Base-by-base conservation (phyloP, 64 coral and sea anemone genomes). In the Anthopleura sola region DNA sequence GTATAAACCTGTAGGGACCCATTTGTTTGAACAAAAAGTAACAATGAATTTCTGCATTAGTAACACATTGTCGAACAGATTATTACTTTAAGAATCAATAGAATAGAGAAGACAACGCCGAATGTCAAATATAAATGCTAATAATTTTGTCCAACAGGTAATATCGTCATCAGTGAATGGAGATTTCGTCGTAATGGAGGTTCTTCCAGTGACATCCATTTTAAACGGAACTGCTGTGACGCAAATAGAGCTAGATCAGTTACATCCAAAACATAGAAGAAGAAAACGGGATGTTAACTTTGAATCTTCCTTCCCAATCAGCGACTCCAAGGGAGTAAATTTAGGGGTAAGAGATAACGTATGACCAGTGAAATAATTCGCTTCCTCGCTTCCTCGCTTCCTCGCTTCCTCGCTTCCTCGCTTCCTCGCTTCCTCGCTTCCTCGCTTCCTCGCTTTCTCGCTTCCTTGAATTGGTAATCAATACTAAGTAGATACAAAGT, bases 161-260 rank as follows among this genome's bases (percentile, higher is more conserved):
- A 37, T 95, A 24, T 88, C 82, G 10, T 50, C 83, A 20, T 53
- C 82, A 13, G 39, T 83, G 1, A 78, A 34, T 36, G 90, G 83
- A 2, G 82, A 95, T 9, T 95, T 75, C 24, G n/a, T 92, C 33
- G 20, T 85, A 11, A 75, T 95, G 20, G 93, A 95, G 60, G 90
- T 95, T 17, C 89, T 95, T 12, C 49, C 86, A 26, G 93, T 95
- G 1, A 50, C 69, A 58, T 60, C 77, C 4, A 57, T 95, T 48
- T 36, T 47, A 5, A 92, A 95, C 36, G 93, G 93, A 6, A 85
- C 90, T 32, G 93, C 86, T 24, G 23, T 89, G 24, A 83, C 89
- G 3, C 40, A 68, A 5, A 75, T 86, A 36, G 34, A 44, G 5
- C 13, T 92, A 13, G 77, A 92, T n/a, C 40, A 92, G 58, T 62